A percentile compares a stretch with the other conserved stretches of the same genome.
These are phyloP conservation scores for Pomatostomus ruficeps DNA, from an alignment of 2,113 vertebrate genomes.

Conservation along the genomic window DNA sequence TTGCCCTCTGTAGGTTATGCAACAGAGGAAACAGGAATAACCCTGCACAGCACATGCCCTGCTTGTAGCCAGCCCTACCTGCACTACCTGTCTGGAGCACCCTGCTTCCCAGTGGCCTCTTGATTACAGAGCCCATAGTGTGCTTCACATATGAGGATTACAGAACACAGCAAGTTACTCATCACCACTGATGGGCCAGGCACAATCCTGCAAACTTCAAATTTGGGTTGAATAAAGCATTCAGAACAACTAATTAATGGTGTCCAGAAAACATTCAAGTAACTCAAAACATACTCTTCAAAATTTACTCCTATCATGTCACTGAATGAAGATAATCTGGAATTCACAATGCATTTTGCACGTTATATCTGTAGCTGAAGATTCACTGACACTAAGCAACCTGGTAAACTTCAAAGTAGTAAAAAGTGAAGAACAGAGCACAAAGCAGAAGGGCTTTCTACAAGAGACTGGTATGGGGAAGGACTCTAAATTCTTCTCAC, in stretches of 20 bases:
- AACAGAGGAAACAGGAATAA: background rate
- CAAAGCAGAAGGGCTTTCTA: background rate
- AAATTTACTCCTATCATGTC: background rate
- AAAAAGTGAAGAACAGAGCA: background rate
- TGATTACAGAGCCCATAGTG: background rate
- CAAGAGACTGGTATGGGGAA: background rate
- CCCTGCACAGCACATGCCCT: accelerated
- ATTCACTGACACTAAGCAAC: background rate
- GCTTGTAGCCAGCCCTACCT: background rate
- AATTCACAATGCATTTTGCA: background rate
- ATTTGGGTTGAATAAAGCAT: background rate
- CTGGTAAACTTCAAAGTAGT: background rate
- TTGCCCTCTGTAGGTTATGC: conserved; percentile 10
- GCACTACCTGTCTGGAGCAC: background rate
- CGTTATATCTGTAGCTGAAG: background rate
- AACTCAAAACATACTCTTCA: background rate
- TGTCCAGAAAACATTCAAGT: background rate
- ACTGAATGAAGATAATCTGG: background rate
- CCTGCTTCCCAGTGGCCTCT: background rate
- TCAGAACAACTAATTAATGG: background rate
- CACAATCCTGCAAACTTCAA: background rate
- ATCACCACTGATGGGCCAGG: background rate
- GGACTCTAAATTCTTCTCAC: background rate
- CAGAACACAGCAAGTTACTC: background rate
- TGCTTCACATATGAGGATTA: background rate